These are phyloP conservation scores for Bugulina stolonifera DNA, from an alignment of 2,888 invertebrate species.

Conservation along the genomic window DNA sequence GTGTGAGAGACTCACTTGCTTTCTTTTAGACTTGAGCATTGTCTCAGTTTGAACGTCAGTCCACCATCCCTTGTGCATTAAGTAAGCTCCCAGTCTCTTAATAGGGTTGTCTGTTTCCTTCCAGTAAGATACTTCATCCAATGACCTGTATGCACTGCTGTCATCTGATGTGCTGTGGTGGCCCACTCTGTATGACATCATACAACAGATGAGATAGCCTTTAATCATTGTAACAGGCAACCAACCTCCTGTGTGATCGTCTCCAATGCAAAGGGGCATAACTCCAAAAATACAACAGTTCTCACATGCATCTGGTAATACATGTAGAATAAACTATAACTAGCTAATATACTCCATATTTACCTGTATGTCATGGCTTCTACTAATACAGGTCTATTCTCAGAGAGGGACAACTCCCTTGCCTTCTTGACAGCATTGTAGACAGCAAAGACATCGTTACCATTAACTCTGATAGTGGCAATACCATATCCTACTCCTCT, in stretches of 20 bases:
- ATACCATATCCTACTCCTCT: conserved; percentile 88
- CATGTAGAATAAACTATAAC: no score
- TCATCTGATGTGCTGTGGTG: conserved; percentile 99
- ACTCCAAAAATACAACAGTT: no score
- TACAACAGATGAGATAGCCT: no score
- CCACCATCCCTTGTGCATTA: conserved; percentile 76
- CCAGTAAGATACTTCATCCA: conserved; percentile 62
- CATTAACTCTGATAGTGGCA: conserved; percentile 81
- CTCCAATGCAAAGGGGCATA: no score
- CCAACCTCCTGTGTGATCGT: no score
- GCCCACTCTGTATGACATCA: conserved; percentile 64
- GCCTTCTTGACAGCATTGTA: conserved; percentile 80
- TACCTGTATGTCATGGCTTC: conserved; percentile 97
- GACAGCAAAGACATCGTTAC: conserved; percentile 91
- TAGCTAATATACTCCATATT: no score
- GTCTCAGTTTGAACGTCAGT: conserved; percentile 58
- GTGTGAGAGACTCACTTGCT: conserved; percentile 54
- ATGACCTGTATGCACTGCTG: conserved; percentile 79
- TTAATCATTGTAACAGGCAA: no score
- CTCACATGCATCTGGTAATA: no score
- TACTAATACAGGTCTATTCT: conserved; percentile 82
- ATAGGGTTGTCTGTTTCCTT: conserved; percentile 76
- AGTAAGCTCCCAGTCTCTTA: conserved; percentile 70
- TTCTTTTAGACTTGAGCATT: conserved; percentile 60
- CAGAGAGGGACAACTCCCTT: conserved; percentile 64